phyloP scores from a whole-genome alignment of 2,113 vertebrate genomes.

The Petaurus breviceps region DNA sequence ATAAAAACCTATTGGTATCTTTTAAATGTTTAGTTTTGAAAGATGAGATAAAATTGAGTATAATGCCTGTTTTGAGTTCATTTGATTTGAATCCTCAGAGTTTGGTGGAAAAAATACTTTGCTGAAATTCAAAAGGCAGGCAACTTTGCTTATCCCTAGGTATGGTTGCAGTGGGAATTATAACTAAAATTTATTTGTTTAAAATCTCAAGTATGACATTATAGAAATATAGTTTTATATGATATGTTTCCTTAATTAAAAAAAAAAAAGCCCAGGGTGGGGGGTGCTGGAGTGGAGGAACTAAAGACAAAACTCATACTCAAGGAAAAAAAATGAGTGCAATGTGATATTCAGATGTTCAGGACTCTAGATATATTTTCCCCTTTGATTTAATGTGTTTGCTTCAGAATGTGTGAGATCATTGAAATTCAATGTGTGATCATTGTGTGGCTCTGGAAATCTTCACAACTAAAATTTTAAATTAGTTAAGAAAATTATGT shows the following conservation, averaged over 20 bases:
- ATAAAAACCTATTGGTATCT: constrained; percentile 3
- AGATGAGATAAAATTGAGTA: constrained; percentile 1
- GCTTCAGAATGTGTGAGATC: constrained; percentile 47
- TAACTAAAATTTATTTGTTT: constrained; percentile 8
- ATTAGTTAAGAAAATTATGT: constrained; percentile 16
- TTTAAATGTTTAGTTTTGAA: constrained; percentile 51
- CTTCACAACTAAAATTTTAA: constrained; percentile 36
- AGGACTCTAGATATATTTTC: background rate
- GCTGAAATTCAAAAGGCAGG: constrained; percentile 18
- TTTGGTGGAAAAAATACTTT: background rate
- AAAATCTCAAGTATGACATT: constrained; percentile 20
- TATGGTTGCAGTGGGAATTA: background rate
- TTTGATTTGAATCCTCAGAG: background rate
- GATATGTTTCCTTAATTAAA: background rate
- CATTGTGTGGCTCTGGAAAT: constrained; percentile 29
- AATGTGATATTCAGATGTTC: background rate
- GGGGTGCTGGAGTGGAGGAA: background rate
- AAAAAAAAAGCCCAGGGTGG: background rate
- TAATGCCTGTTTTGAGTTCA: constrained; percentile 6
- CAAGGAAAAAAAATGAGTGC: constrained; percentile 23
- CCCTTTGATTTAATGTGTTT: constrained; percentile 33
- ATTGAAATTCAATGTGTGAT: background rate
- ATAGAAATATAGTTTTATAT: background rate
- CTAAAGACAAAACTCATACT: constrained; percentile 29
- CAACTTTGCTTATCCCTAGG: constrained; percentile 27